phyloP scores from a whole-genome alignment of 2,888 invertebrate genomes.

The Drosophila melanosoma region DNA sequence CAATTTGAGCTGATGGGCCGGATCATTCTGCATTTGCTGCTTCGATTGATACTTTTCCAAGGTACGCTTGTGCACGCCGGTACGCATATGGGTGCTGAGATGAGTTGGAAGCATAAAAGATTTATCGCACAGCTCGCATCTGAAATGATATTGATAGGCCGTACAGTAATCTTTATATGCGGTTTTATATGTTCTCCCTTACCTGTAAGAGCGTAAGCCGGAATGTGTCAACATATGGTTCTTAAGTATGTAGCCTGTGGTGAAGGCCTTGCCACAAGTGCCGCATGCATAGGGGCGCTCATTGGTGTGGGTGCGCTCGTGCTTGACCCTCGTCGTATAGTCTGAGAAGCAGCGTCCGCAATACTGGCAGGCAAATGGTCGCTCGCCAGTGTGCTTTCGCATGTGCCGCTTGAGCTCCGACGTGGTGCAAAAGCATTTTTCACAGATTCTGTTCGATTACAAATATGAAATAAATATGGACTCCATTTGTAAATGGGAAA shows the following conservation, averaged over 20 bases:
- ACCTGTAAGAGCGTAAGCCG: constrained; percentile 73
- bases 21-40: constrained; percentile 61
- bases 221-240: constrained; percentile 75
- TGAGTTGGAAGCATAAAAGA: constrained; percentile 77
- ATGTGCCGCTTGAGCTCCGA: constrained; percentile 74
- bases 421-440: constrained; percentile 73
- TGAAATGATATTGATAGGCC: constrained; percentile 11
- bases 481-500: background rate
- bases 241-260: constrained; percentile 73
- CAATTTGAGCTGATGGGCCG: constrained; percentile 60
- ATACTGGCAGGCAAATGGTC: constrained; percentile 73
- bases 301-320: constrained; percentile 77
- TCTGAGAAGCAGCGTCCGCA: constrained; percentile 73
- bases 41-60: constrained; percentile 68
- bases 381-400: constrained; percentile 75
- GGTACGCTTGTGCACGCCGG: constrained; percentile 73
- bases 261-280: constrained; percentile 77
- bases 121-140: constrained; percentile 73
- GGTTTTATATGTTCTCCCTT: background rate
- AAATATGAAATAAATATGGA: background rate
- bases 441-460: constrained; percentile 55
- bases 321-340: constrained; percentile 70
- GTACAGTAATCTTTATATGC: background rate
- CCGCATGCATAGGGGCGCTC: constrained; percentile 75
- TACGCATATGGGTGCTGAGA: constrained; percentile 70